Evolutionary conservation across 2,797 vertebrate species (phyloP), one percentile per base, ranked within the genome.

Genomic region (Graptemys geographica): DNA sequence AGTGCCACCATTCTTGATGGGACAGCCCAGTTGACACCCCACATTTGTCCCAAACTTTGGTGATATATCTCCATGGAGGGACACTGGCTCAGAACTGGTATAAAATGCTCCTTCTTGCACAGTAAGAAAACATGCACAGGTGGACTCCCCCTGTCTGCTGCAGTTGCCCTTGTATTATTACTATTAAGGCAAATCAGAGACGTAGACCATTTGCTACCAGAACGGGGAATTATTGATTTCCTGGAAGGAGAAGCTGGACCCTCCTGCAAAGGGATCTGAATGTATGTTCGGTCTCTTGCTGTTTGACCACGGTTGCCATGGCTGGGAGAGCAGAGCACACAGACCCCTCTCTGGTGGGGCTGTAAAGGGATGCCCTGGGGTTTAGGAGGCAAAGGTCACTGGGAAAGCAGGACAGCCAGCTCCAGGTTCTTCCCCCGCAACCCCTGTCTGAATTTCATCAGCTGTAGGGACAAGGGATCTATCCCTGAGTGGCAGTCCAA

Each of bases 261-360:
- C 23, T 74, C 23, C 21, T 41, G 37, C 21, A 74, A 44, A 76
- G 72, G 12, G 25, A 28, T 25, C 72, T 76, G 72, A 25, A 47
- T 47, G 41, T 28, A 47, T 4, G 13, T 44, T 74, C 82, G 28
- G 1, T 89, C 80, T 91, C 28, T 90, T 44, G 19, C 3, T 52
- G 44, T 55, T 92, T 91, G 52, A 0, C 16, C 49, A 25, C 10
- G 72, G 85, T 82, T 59, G 47, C 19, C 53, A 0, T 79, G 27
- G 56, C 79, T 92, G 0, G 2, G 5, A 0, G 2, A 81, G 1
- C 72, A 74, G 72, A 25, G 41, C 72, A 92, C 92, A 31, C 72
- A 33, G 8, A 3, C 90, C 95, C 18, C 95, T 89, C 69, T 81
- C 6, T 4, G 5, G 6, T 33, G 10, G 49, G 53, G 8, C 57